Evolutionary conservation across 2,797 vertebrate genomes (phyloP), one percentile per base, ranked within the genome.

Genomic region (Limnodromus scolopaceus): DNA sequence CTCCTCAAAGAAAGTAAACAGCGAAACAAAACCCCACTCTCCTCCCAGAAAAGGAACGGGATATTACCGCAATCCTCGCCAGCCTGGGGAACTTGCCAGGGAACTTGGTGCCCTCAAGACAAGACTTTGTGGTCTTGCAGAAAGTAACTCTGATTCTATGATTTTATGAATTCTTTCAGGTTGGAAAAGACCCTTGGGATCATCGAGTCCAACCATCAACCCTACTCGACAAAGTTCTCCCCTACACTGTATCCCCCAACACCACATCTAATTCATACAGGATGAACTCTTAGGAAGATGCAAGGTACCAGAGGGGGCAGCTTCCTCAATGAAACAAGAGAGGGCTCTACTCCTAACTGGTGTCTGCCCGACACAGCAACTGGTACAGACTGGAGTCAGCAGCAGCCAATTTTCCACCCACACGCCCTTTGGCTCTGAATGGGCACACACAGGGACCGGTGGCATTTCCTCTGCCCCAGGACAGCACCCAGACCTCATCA

Each of bases 21-120:
- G 27, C 51, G 30, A 53, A 11, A 28, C 27, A 32, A 28, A 1
- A 0, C 3, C 25, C 8, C 16, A 15, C 24, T 6, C 19, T 25
- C 53, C 25, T 24, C 54, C 24, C 13, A 49, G 28, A 41, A 68
- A 41, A 49, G 13, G 9, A 76, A 61, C 11, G 17, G 28, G 55
- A 23, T 12, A 17, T 23, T 61, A 9, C 6, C 19, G 8, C 34
- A 77, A 41, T 51, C 20, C 30, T 22, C n/a, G 54, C 28, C 54
- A 61, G 30, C 20, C 27, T n/a, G n/a, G 4, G 2, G 9, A 8
- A n/a, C 45, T 53, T 48, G 8, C n/a, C 34, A 46, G 16, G 18
- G 32, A 91, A 61, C 54, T n/a, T 30, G 2, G 41, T 49, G 23
- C 55, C 38, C 57, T 39, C 53, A 46, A 55, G 46, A 65, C 14